These are phyloP conservation scores for Cosmorhoe ocellata DNA, from an alignment of 2,888 invertebrate species.

Conservation along the genomic window DNA sequence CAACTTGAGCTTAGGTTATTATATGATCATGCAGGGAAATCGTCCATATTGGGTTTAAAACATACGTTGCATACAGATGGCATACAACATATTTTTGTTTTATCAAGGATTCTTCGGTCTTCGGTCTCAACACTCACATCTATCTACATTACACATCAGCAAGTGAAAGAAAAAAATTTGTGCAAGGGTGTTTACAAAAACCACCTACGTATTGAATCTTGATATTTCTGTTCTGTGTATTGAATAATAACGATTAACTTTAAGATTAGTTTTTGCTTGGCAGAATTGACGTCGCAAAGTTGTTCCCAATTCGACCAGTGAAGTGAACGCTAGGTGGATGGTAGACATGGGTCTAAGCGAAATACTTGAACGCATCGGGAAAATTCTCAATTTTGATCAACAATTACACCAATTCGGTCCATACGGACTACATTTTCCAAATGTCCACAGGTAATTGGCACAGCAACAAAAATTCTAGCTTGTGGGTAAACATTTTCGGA, in stretches of 20 bases:
- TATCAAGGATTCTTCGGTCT: too few species aligned
- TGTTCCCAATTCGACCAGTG: slow-evolving; percentile 45
- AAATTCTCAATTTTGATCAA: slow-evolving; percentile 46
- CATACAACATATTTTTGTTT: too few species aligned
- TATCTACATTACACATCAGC: too few species aligned
- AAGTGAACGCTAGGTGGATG: slow-evolving; percentile 61
- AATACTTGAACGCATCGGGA: slow-evolving; percentile 65
- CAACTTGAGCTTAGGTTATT: neutral
- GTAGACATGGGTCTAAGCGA: slow-evolving; percentile 73
- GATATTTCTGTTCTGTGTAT: too few species aligned
- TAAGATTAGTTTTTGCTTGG: too few species aligned
- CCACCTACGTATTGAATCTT: too few species aligned
- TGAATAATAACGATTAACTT: too few species aligned
- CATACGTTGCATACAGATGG: too few species aligned
- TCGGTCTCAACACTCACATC: too few species aligned
- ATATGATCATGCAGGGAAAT: neutral
- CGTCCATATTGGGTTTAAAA: neutral
- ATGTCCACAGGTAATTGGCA: slow-evolving; percentile 51
- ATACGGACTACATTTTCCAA: slow-evolving; percentile 50
- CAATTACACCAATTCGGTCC: slow-evolving; percentile 44
- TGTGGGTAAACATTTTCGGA: slow-evolving; percentile 5
- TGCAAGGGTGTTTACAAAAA: too few species aligned
- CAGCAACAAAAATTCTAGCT: slow-evolving; percentile 55
- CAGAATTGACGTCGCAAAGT: slow-evolving; percentile 24
- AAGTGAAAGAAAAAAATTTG: too few species aligned